A percentile compares a stretch with the other conserved stretches of the same genome.
phyloP scores from a whole-genome alignment of 2,888 invertebrate species.

The Molanna angustata region DNA sequence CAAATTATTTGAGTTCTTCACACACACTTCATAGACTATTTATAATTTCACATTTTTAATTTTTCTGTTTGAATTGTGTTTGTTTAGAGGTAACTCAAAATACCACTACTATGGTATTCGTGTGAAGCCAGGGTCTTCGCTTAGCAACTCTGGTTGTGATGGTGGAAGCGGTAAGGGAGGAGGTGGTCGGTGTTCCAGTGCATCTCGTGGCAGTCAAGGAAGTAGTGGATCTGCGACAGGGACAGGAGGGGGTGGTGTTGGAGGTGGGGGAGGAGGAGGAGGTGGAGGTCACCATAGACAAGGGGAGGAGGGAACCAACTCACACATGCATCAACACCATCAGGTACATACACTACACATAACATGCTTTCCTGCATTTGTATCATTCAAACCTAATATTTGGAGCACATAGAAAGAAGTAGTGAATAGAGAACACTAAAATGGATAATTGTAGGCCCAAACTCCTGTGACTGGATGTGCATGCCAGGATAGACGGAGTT shows the following conservation, averaged over 20 bases:
- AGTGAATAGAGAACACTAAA: too few species aligned
- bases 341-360: conserved; percentile 17
- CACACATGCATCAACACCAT: conserved; percentile 49
- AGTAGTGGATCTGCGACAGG: neutral
- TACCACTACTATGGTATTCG: conserved; percentile 99
- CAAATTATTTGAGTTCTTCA: too few species aligned
- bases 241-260: neutral
- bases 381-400: too few species aligned
- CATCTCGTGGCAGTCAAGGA: conserved; percentile 36
- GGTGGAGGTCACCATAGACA: conserved; percentile 11
- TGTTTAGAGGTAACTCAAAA: conserved; percentile 86
- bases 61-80: too few species aligned
- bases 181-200: conserved; percentile 31
- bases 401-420: too few species aligned
- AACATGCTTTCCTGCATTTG: too few species aligned
- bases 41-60: too few species aligned
- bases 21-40: too few species aligned
- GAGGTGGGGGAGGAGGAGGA: conserved; percentile 4
- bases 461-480: too few species aligned
- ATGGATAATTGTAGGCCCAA: too few species aligned
- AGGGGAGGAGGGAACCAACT: conserved; percentile 25
- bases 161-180: conserved; percentile 31
- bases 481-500: too few species aligned
- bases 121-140: conserved; percentile 81
- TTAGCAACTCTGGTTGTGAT: conserved; percentile 48